A percentile compares a stretch with the other conserved stretches of the same genome.
Evolutionary conservation across 2,113 vertebrate species (phyloP).

Genomic region (Gadus chalcogrammus): DNA sequence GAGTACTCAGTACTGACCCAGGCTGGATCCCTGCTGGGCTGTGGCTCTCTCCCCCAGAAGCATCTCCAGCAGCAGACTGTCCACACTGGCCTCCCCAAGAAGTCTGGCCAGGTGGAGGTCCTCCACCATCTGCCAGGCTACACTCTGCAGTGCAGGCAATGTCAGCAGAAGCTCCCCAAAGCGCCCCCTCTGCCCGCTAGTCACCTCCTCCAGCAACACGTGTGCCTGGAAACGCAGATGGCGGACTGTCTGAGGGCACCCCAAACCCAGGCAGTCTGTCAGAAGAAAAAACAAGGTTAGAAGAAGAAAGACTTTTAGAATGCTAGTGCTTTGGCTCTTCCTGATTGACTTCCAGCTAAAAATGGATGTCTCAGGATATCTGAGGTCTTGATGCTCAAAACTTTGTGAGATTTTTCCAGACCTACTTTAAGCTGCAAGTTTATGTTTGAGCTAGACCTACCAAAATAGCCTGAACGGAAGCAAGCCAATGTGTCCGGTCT

Average conservation of each 20-base stretch:
- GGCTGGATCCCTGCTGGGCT: not conserved
- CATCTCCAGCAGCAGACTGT: constrained; percentile 84
- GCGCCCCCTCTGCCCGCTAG: constrained; percentile 77
- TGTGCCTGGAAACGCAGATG: constrained; percentile 82
- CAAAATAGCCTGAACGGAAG: too few species aligned
- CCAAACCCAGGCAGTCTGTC: constrained; percentile 75
- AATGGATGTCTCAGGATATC: too few species aligned
- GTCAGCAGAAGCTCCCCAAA: constrained; percentile 82
- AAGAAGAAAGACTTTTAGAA: not conserved
- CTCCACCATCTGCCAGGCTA: constrained; percentile 87
- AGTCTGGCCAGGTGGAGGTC: constrained; percentile 80
- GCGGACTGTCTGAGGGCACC: constrained; percentile 69
- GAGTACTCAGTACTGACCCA: constrained; percentile 16
- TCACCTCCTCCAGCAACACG: constrained; percentile 79
- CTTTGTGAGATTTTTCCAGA: too few species aligned
- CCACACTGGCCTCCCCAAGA: constrained; percentile 75
- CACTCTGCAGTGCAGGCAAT: constrained; percentile 80
- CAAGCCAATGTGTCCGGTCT: too few species aligned
- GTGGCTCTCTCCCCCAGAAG: constrained; percentile 72
- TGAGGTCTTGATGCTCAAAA: too few species aligned
- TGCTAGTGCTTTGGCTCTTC: too few species aligned
- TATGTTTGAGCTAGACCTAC: too few species aligned
- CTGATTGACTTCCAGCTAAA: too few species aligned
- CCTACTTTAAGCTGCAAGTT: too few species aligned
- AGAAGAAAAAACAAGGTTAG: constrained; percentile 9